phyloP scores from a whole-genome alignment of 2,113 vertebrate genomes.

The Glareola pratincola region DNA sequence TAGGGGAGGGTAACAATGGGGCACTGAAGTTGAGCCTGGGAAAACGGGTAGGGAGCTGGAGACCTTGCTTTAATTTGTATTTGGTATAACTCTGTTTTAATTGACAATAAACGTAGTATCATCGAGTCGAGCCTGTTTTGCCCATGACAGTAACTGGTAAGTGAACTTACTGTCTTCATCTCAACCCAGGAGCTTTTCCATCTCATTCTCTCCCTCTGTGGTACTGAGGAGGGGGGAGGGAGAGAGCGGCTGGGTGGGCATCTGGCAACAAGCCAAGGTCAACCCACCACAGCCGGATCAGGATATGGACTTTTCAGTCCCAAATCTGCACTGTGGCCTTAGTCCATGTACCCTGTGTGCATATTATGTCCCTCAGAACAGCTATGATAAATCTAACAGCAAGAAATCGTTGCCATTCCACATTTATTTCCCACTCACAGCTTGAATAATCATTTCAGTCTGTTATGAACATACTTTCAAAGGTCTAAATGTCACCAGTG shows the following conservation, averaged over 20 bases:
- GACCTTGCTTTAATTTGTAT: not conserved
- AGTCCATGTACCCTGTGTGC: not conserved
- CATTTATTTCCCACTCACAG: not conserved
- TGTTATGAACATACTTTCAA: not conserved
- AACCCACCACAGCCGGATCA: not conserved
- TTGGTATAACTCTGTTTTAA: not conserved
- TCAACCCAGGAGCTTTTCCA: not conserved
- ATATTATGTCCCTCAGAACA: not conserved
- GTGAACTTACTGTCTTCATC: not conserved
- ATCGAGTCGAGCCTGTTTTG: not conserved
- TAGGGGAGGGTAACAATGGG: accelerated
- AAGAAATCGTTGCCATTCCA: not conserved
- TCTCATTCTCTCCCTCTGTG: not conserved
- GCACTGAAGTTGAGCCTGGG: not conserved
- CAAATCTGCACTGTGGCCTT: not conserved
- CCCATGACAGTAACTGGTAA: not conserved
- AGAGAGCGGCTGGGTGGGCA: not conserved
- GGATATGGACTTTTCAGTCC: not conserved
- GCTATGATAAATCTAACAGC: not conserved
- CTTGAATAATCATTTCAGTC: not conserved
- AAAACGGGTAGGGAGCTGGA: not conserved
- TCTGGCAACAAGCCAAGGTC: not conserved
- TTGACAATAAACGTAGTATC: not conserved
- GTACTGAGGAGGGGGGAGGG: accelerated
- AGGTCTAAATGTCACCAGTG: not conserved